These are phyloP conservation scores for Labeo rohita DNA, from an alignment of 2,113 vertebrate genomes.

Conservation along the genomic window DNA sequence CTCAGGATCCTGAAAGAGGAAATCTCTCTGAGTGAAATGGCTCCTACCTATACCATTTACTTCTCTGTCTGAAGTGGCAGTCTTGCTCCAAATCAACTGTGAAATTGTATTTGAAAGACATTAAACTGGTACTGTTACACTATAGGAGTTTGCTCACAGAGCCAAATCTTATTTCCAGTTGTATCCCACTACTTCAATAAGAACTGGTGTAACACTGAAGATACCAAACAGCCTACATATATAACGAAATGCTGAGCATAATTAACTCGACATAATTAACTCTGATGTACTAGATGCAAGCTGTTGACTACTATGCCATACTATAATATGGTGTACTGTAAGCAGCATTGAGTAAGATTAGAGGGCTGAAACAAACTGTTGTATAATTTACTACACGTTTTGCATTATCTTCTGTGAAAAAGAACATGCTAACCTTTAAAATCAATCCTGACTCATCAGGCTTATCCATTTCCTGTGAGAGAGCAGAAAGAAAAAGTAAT, in stretches of 20 bases:
- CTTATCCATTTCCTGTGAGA: neutral
- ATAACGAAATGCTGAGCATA: neutral
- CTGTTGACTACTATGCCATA: neutral
- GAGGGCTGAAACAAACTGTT: neutral
- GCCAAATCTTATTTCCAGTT: constrained; percentile 54
- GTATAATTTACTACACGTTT: neutral
- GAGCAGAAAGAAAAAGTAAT: neutral
- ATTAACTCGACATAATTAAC: neutral
- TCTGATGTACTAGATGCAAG: neutral
- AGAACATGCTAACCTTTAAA: neutral
- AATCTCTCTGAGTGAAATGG: constrained; percentile 65
- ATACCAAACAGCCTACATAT: neutral
- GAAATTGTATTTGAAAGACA: constrained; percentile 64
- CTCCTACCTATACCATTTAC: constrained; percentile 47
- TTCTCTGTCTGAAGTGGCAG: constrained; percentile 54
- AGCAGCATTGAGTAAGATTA: neutral
- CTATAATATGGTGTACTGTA: neutral
- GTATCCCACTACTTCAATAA: constrained; percentile 36
- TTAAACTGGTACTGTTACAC: constrained; percentile 49
- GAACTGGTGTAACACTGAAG: neutral
- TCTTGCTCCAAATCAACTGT: constrained; percentile 62
- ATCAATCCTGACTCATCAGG: neutral
- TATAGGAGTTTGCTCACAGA: constrained; percentile 38
- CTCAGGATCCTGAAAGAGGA: constrained; percentile 64
- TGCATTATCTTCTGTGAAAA: neutral